Evolutionary conservation across 2,888 invertebrate species (phyloP), one percentile per base, ranked within the genome.

Genomic region (Leptothorax acervorum): DNA sequence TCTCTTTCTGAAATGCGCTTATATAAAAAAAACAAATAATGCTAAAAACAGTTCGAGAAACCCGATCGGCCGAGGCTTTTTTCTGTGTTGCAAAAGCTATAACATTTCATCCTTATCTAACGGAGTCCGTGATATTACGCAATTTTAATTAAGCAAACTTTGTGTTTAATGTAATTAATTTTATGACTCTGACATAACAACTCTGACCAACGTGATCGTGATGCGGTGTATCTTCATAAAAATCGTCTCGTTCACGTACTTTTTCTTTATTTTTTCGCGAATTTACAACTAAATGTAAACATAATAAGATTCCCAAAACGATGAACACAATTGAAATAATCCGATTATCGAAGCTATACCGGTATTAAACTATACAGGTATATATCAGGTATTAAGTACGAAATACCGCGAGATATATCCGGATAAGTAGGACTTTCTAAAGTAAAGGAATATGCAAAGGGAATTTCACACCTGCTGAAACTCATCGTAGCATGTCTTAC

Each of bases 401-500:
- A 75, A 35, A 48, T 48, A 62, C 15, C 28, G 48, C 48, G 8
- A 39, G 23, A 63, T 4, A 15, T 23, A 39, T 35, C 23, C 35
- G 35, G 35, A 75, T 75, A 2, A 62, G 9, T 62, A 23, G 12
- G 9, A 53, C 23, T 39, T 55, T 31, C 45, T 31, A 31, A 60
- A 5, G 6, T 18, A 65, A 65, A n/a, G n/a, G 28, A 39, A 28
- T 45, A 78, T 35, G 66, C 18, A 6, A 66, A 66, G 5, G 11
- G 82, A 83, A 85, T 85, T 87, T 87, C 79, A 75, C 42, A 53
- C 55, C 53, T 82, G 18, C 53, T 35, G 65, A 45, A 53, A 6
- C 12, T 66, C 9, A 39, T 12, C 60, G 62, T 23, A 35, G 35
- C 74, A 70, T 55, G 45, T 48, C 81, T 55, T 51, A 42, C 53